Conservation (phyloP, 2,888 invertebrate genomes). For the Polia nebulosa region DNA sequence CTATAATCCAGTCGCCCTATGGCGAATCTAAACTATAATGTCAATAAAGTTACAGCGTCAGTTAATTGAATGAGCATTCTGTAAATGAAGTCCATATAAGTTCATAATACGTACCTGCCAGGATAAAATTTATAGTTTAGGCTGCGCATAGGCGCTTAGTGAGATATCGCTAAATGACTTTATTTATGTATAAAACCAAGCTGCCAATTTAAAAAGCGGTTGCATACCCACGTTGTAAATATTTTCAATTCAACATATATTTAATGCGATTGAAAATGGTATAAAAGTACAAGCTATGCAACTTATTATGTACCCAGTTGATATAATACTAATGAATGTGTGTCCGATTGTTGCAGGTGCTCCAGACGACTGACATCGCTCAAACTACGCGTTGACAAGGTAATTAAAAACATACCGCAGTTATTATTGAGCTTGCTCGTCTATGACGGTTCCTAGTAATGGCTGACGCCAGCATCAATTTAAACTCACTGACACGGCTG, state of each 20-base stretch:
- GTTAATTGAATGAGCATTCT: slow-evolving; percentile 77
- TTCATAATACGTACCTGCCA: slow-evolving; percentile 28
- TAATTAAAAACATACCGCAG: slow-evolving; percentile 75
- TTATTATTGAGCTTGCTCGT: slow-evolving; percentile 62
- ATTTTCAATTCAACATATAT: neutral
- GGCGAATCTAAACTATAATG: slow-evolving; percentile 78
- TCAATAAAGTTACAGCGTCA: slow-evolving; percentile 77
- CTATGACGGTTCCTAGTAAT: slow-evolving; percentile 66
- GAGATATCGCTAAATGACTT: slow-evolving; percentile 21
- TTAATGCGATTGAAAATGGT: slow-evolving; percentile 5
- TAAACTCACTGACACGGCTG: slow-evolving; percentile 24
- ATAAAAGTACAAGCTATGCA: neutral
- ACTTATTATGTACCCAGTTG: slow-evolving; percentile 15
- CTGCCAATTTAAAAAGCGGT: slow-evolving; percentile 6
- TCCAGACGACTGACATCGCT: slow-evolving; percentile 65
- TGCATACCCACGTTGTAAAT: neutral
- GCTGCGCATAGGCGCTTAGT: slow-evolving; percentile 24
- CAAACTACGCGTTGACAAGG: slow-evolving; percentile 74
- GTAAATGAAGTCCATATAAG: slow-evolving; percentile 68
- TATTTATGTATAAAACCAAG: slow-evolving; percentile 10
- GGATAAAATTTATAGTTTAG: slow-evolving; percentile 41
- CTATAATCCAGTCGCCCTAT: slow-evolving; percentile 72
- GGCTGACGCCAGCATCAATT: slow-evolving; percentile 55
- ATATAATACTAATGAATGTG: slow-evolving; percentile 65
- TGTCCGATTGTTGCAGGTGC: slow-evolving; percentile 77